These are phyloP conservation scores for Muntiacus reevesi DNA, from an alignment of 2,113 vertebrate genomes.

Conservation along the genomic window DNA sequence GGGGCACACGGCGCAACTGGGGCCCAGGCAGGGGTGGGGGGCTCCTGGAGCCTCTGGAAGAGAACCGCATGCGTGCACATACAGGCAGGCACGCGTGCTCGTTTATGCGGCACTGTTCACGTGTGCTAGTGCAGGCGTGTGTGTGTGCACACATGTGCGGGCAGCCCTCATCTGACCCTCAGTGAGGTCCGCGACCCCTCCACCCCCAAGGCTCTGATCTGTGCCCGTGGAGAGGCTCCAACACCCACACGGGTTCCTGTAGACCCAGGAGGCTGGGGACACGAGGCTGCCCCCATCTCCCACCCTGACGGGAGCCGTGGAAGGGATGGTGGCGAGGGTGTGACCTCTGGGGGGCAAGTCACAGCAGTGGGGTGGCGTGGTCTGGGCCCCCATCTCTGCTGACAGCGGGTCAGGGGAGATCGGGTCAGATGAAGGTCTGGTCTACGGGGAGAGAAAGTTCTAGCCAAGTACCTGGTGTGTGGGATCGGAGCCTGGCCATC, in stretches of 20 bases:
- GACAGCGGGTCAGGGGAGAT: rapidly evolving
- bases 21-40: rapidly evolving
- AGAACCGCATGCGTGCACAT: rapidly evolving
- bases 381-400: neutral
- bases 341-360: neutral
- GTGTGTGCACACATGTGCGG: rapidly evolving
- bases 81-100: rapidly evolving
- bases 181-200: rapidly evolving
- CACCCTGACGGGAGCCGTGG: rapidly evolving
- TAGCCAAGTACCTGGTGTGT: rapidly evolving
- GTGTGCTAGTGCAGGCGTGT: rapidly evolving
- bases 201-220: neutral
- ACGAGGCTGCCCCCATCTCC: rapidly evolving
- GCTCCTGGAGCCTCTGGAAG: neutral
- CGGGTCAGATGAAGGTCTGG: neutral
- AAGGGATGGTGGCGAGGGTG: rapidly evolving
- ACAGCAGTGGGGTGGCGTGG: rapidly evolving
- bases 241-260: rapidly evolving
- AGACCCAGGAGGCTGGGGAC: rapidly evolving
- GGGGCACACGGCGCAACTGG: rapidly evolving
- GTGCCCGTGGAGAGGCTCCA: neutral
- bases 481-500: rapidly evolving
- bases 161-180: neutral
- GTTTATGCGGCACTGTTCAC: rapidly evolving
- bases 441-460: rapidly evolving